Percentiles rank a stretch among this genome's conserved stretches.
These are phyloP conservation scores for Hucho hucho DNA, from an alignment of 2,113 vertebrate species.

Conservation along the genomic window DNA sequence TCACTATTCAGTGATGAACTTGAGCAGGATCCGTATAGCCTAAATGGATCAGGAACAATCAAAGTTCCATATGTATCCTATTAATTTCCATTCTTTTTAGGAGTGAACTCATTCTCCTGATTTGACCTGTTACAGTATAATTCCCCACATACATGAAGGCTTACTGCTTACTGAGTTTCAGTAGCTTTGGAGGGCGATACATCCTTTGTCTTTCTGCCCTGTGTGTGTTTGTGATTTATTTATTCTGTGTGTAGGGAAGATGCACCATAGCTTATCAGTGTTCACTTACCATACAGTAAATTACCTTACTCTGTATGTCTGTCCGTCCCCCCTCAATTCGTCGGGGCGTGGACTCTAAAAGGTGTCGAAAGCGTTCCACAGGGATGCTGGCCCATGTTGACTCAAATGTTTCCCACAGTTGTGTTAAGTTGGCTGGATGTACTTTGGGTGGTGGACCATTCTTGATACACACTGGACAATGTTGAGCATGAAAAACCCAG, in stretches of 20 bases:
- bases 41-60: not conserved
- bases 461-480: too few species aligned
- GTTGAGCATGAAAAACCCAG: too few species aligned
- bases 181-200: not conserved
- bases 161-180: not conserved
- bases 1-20: not conserved
- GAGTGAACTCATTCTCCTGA: slow-evolving; percentile 18
- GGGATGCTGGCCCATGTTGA: too few species aligned
- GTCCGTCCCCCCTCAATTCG: too few species aligned
- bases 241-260: not conserved
- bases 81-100: not conserved
- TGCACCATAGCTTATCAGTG: slow-evolving; percentile 48
- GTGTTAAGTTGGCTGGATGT: too few species aligned
- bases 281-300: slow-evolving; percentile 57
- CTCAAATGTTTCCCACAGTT: too few species aligned
- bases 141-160: not conserved
- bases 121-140: slow-evolving; percentile 20
- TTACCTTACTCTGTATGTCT: slow-evolving; percentile 52
- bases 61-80: not conserved
- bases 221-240: too few species aligned
- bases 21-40: not conserved
- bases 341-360: too few species aligned
- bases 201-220: not conserved
- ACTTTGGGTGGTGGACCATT: too few species aligned
- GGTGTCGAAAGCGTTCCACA: too few species aligned